Base-by-base conservation (phyloP, 1,140 invertebrate genomes). In the Hyphantria cunea region DNA sequence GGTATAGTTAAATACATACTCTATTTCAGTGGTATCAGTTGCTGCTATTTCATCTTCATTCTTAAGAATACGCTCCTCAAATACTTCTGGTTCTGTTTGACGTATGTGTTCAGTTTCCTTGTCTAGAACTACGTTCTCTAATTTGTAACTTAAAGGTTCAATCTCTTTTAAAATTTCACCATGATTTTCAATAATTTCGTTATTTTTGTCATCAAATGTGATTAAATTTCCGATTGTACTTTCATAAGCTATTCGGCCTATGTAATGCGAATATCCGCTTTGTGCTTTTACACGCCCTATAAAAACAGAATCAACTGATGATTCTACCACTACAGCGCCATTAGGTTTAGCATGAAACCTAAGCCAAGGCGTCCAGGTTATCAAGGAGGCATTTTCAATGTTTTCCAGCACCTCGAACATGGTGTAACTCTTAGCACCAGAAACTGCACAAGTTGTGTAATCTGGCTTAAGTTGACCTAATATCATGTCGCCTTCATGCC, bases 101-200 rank as follows among this genome's bases (percentile, higher is more conserved):
- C 91, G 92, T 2, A 92, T 84, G 14, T 92, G 91, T 59, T 92
- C 91, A 44, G 93, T 93, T 48, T 80, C 77, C 53, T 91, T 80
- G 65, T 94, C 93, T 49, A 95, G 91, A 62, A 93, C 93, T 0
- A 96, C 92, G 37, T 92, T 84, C 37, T 90, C 93, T 63, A 97
- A 76, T 77, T 96, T 95, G 77, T 97, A 97, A 53, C 91, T 92
- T 12, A 93, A 91, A 6, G 96, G 95, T 82, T 97, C 95, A 0
- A 93, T 94, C 84, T 96, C 96, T 0, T 96, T 92, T 0, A 97
- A 85, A 31, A 97, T 92, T 75, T 97, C 94, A 0, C 96, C 96
- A 8, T 92, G 92, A 37, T 93, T 93, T 45, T 91, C 92, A 53
- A 92, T 89, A 45, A 93, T 85, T 39, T 92, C 92, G 39, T 93